Percentiles rank a stretch among this genome's conserved stretches.
Evolutionary conservation across 2,888 invertebrate species (phyloP).

Genomic region (Cantharis flavilabris): DNA sequence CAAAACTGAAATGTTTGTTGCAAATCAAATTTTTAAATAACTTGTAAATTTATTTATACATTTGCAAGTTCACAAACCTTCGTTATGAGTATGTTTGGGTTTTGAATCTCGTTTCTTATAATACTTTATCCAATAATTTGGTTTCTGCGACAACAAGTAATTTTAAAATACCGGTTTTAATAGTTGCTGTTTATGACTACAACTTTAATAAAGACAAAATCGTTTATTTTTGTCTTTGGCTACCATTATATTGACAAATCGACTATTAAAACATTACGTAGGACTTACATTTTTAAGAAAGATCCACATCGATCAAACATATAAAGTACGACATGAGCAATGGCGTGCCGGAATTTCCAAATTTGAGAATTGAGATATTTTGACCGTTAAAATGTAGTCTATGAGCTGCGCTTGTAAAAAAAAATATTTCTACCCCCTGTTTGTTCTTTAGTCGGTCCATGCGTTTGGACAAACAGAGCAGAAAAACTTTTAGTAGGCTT

Average conservation of each 20-base stretch:
- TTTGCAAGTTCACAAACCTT: not conserved
- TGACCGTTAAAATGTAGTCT: too few relatives aligned
- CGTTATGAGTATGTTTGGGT: not conserved
- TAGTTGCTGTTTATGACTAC: not conserved
- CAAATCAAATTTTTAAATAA: not conserved
- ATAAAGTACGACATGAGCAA: not conserved
- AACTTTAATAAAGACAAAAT: not conserved
- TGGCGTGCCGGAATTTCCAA: not conserved
- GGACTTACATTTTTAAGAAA: not conserved
- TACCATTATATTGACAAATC: not conserved
- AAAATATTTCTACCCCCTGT: too few relatives aligned
- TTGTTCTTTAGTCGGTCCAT: too few relatives aligned
- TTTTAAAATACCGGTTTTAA: slow-evolving; percentile 4
- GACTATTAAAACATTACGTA: not conserved
- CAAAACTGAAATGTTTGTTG: not conserved
- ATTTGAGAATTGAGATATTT: not conserved
- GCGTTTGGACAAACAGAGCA: too few relatives aligned
- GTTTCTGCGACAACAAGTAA: slow-evolving; percentile 1
- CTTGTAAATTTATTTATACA: not conserved
- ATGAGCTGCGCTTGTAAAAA: too few relatives aligned
- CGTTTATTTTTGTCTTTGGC: not conserved
- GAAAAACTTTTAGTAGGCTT: not conserved
- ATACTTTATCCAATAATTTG: not conserved
- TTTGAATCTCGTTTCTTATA: not conserved
- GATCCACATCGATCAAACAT: not conserved